A percentile compares a stretch with the other conserved stretches of the same genome.
phyloP scores from a whole-genome alignment of 2,797 vertebrate genomes.

The Diglossa cyanea region DNA sequence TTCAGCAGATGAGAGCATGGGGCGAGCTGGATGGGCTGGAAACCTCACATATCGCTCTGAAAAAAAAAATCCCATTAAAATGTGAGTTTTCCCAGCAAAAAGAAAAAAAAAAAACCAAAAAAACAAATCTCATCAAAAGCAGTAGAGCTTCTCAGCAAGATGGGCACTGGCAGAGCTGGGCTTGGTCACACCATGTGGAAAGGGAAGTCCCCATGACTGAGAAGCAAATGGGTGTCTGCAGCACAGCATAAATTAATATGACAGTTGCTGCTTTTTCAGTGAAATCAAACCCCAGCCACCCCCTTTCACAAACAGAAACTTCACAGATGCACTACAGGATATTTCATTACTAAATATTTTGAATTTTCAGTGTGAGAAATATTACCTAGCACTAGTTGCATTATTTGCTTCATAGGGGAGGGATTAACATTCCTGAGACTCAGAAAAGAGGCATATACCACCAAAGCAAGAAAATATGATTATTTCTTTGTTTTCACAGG shows the following conservation, averaged over 20 bases:
- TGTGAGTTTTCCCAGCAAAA: neutral
- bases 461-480: constrained; percentile 63
- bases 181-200: neutral
- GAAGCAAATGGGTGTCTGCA: constrained; percentile 6
- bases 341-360: constrained; percentile 54
- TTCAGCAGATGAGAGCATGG: accelerated
- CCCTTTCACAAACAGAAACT: constrained; percentile 59
- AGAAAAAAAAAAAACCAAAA: neutral
- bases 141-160: constrained; percentile 27
- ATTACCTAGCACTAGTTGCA: constrained; percentile 58
- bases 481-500: constrained; percentile 68
- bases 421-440: constrained; percentile 57
- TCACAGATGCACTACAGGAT: constrained; percentile 35
- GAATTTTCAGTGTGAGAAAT: constrained; percentile 62
- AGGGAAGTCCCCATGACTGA: constrained; percentile 18
- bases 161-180: constrained; percentile 3
- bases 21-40: neutral
- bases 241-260: constrained; percentile 48
- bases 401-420: constrained; percentile 58
- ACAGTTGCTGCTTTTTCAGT: constrained; percentile 32
- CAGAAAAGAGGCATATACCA: constrained; percentile 33
- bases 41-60: neutral
- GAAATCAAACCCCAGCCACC: constrained; percentile 51
- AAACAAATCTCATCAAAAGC: constrained; percentile 38
- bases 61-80: neutral